Conservation (phyloP, 2,113 vertebrate species). For the Apteryx owenii region DNA sequence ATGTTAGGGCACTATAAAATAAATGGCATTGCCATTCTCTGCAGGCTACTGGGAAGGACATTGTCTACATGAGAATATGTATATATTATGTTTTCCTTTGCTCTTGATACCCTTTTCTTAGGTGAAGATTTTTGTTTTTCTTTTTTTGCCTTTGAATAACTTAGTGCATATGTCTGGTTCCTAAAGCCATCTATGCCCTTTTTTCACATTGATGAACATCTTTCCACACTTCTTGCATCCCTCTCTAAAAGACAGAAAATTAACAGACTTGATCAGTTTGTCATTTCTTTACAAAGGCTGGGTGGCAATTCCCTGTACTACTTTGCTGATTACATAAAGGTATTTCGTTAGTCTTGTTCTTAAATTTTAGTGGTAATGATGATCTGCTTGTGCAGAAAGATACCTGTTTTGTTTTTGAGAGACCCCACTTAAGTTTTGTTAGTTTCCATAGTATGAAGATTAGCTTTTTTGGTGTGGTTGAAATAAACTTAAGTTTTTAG, state of each 20-base stretch:
- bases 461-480: not conserved
- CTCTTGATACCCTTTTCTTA: not conserved
- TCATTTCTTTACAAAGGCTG: not conserved
- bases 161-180: not conserved
- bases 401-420: not conserved
- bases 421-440: not conserved
- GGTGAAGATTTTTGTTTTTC: not conserved
- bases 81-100: not conserved
- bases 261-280: not conserved
- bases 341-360: not conserved
- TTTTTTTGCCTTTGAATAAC: not conserved
- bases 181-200: not conserved
- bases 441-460: not conserved
- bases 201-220: not conserved
- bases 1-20: conserved; percentile 19
- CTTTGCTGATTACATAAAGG: not conserved
- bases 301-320: not conserved
- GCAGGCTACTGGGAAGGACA: not conserved
- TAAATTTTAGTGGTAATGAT: not conserved
- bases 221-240: not conserved
- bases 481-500: not conserved
- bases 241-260: not conserved
- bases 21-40: not conserved
- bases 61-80: not conserved
- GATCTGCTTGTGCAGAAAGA: not conserved